Evolutionary conservation across 2,113 vertebrate genomes (phyloP), one percentile per base, ranked within the genome.

Genomic region (Oryzias woworae): DNA sequence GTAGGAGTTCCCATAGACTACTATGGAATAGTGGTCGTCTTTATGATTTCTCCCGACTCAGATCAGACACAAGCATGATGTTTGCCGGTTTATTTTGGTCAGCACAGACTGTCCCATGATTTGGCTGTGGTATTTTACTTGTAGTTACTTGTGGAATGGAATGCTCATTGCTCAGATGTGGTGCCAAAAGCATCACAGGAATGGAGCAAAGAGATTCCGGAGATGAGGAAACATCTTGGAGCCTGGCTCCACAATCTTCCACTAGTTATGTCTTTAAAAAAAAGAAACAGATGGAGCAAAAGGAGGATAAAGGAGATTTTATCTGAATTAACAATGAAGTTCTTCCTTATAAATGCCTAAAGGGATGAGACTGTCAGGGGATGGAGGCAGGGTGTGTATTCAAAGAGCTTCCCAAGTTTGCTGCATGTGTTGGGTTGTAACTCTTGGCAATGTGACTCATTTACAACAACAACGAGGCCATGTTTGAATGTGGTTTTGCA

Each of bases 91-190:
- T 85, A 73, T 86, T 88, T 84, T 81, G 73, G 76, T 71, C 62
- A 68, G 48, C 28, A 44, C 22, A 53, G 66, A 53, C 73, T 55
- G 73, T 83, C 82, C 75, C 78, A 59, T 83, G 77, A 87, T 87
- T 66, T 54, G 44, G 50, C 47, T 16, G 41, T 52, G 84, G 69
- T 71, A 62, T 76, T 75, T 73, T 79, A 75, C 78, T 85, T 85
- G 84, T 86, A 78, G 71, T 85, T 83, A 82, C 82, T 88, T 83
- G 86, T 79, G 87, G 80, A 90, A 87, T 82, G 86, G 82, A 85
- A 90, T 85, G 81, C 82, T 84, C 67, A 28, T 59, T 52, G 72
- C 75, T 88, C 36, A 50, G 71, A 75, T 77, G 22, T 10, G 60
- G 73, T 15, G 74, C 83, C 82, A 64, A 43, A 86, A 87, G 77